Percentiles rank a stretch among this genome's conserved stretches.
These are phyloP conservation scores for Lerema accius DNA, from an alignment of 1,140 invertebrate species.

Conservation along the genomic window DNA sequence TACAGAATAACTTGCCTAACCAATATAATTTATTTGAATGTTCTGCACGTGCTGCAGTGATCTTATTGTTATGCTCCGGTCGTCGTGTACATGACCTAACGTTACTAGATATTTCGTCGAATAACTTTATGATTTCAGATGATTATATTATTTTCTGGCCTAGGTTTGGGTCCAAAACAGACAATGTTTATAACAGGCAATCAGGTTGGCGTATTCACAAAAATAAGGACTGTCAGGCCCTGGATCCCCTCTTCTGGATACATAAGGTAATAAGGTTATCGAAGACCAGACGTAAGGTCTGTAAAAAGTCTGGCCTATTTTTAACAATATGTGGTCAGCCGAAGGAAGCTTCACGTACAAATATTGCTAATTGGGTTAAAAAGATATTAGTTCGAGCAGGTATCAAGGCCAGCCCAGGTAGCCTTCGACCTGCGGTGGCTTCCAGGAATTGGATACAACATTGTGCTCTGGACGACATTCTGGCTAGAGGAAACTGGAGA, in stretches of 20 bases:
- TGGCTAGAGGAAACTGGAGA: slow-evolving; percentile 25
- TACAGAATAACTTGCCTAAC: background rate
- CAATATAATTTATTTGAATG: background rate
- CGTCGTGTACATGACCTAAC: slow-evolving; percentile 41
- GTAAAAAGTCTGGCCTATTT: background rate
- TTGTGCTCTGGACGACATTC: slow-evolving; percentile 10
- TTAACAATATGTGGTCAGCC: background rate
- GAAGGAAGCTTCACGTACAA: slow-evolving; percentile 25
- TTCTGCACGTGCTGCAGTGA: slow-evolving; percentile 5
- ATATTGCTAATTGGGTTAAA: slow-evolving; percentile 29
- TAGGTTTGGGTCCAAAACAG: slow-evolving; percentile 40
- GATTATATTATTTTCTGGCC: slow-evolving; percentile 38
- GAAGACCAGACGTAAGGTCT: background rate
- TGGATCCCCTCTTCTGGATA: background rate
- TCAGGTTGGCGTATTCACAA: slow-evolving; percentile 24
- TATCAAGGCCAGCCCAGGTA: slow-evolving; percentile 22
- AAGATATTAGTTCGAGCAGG: slow-evolving; percentile 14
- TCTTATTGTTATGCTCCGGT: slow-evolving; percentile 40
- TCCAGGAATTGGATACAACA: slow-evolving; percentile 30
- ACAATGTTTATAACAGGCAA: slow-evolving; percentile 19
- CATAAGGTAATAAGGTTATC: background rate
- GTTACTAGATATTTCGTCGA: slow-evolving; percentile 7
- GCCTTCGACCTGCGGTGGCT: slow-evolving; percentile 18
- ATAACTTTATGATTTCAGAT: slow-evolving; percentile 5
- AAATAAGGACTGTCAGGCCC: slow-evolving; percentile 2